Evolutionary conservation across 2,888 invertebrate genomes (phyloP).

Genomic region (Eristalinus sepulchralis): DNA sequence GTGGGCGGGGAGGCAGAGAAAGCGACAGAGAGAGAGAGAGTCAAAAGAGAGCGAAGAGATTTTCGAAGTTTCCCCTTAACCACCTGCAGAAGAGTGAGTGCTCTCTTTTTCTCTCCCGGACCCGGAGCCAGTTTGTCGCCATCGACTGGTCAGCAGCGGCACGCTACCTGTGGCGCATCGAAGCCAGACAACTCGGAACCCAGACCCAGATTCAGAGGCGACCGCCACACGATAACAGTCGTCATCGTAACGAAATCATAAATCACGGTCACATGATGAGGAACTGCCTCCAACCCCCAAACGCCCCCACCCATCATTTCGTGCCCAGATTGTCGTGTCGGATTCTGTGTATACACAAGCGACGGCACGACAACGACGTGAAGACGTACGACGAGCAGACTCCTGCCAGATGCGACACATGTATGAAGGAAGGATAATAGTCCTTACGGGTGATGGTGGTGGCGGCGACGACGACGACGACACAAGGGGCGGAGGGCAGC

Average conservation of each 20-base stretch:
- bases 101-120: background rate
- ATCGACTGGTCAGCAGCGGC: background rate
- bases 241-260: slow-evolving; percentile 20
- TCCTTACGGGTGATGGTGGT: background rate
- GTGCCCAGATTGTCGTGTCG: slow-evolving; percentile 1
- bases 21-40: background rate
- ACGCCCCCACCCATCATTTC: background rate
- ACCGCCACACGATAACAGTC: slow-evolving; percentile 8
- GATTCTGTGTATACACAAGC: slow-evolving; percentile 4
- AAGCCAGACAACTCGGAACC: background rate
- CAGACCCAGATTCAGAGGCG: background rate
- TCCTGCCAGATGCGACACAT: slow-evolving; percentile 47
- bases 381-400: slow-evolving; percentile 17
- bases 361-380: background rate
- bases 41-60: background rate
- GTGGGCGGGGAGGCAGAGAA: slow-evolving; percentile 3
- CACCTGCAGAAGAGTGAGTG: background rate
- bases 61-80: slow-evolving; percentile 9
- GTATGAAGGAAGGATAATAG: slow-evolving; percentile 24
- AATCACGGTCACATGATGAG: background rate
- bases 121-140: background rate
- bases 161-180: background rate
- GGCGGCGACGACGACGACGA: background rate
- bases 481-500: background rate
- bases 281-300: background rate